Evolutionary conservation across 2,888 invertebrate genomes (phyloP).

Genomic region (Synergus gifuensis): DNA sequence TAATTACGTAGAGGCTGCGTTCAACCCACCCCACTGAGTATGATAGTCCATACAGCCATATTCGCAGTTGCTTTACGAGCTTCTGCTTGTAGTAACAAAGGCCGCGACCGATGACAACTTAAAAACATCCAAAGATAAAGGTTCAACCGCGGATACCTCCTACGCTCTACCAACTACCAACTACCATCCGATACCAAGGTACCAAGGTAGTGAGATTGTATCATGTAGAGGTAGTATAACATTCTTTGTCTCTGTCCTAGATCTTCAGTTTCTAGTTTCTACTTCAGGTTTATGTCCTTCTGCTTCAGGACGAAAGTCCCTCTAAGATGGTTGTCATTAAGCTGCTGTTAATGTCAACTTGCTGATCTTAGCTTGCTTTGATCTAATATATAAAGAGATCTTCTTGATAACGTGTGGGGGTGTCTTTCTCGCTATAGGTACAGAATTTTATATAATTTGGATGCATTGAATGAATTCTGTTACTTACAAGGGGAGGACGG

Average conservation of each 20-base stretch:
- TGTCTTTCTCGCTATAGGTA: neutral
- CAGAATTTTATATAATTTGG: neutral
- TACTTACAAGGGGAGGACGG: too few relatives aligned
- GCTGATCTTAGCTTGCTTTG: too few relatives aligned
- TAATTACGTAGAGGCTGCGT: constrained; percentile 70
- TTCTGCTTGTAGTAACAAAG: constrained; percentile 71
- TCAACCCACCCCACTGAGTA: constrained; percentile 59
- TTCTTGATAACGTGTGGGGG: too few relatives aligned
- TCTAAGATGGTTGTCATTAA: neutral
- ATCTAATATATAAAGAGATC: too few relatives aligned
- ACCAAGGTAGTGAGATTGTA: constrained; percentile 6
- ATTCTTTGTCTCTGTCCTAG: constrained; percentile 7
- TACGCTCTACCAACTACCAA: constrained; percentile 39
- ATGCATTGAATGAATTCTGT: neutral
- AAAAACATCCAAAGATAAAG: constrained; percentile 63
- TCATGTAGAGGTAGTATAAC: neutral
- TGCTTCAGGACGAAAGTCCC: neutral
- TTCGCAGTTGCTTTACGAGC: constrained; percentile 68
- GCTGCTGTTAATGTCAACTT: neutral
- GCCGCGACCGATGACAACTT: constrained; percentile 69
- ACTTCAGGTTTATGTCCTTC: neutral
- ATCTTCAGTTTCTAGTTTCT: too few relatives aligned
- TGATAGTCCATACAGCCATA: constrained; percentile 51
- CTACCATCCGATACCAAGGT: constrained; percentile 11
- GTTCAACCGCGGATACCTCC: constrained; percentile 45